Base-by-base conservation (phyloP, 2,113 vertebrate genomes). In the Pipa parva region DNA sequence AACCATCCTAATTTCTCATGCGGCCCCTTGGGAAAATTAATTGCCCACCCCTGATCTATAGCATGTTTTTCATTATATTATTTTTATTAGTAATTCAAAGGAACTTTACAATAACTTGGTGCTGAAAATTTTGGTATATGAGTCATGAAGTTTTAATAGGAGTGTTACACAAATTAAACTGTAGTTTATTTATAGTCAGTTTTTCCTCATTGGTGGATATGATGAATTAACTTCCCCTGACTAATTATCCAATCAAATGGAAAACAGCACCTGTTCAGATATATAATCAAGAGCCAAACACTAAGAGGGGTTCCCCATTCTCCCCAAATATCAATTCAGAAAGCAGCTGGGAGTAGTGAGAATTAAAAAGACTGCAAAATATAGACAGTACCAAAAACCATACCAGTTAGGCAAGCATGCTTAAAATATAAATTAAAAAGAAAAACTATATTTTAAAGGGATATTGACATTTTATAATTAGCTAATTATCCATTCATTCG, bases 191-290 rank as follows among this genome's bases (percentile, higher is more conserved):
- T 84, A 86, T 86, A 84, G 77, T 46, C 72, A 67, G 70, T 73
- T 73, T 78, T 63, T 80, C 70, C 79, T 84, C 78, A 84, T 84
- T 86, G 84, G 84, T 80, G 80, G 83, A 83, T 82, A 66, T 76
- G 77, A 72, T 74, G 81, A 80, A 84, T 86, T 84, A 86, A 77
- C 82, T 84, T 86, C 80, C 21, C 12, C 72, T 46, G 74, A 66
- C 81, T 86, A 86, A 86, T 86, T 86, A 86, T 80, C 84, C 84
- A 86, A 86, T 86, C 84, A 86, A 83, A 84, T 83, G 84, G 84
- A 86, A 84, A 80, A 77, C 82, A 79, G 63, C 84, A 86, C 82
- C 84, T 86, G 84, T 79, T 81, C 71, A 50, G 76, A 63, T 72
- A 57, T 61, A 77, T 82, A 78, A 83, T 82, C 82, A 78, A 81